Evolutionary conservation across 1,140 invertebrate genomes (phyloP).

Genomic region (Caenorhabditis tropicalis): DNA sequence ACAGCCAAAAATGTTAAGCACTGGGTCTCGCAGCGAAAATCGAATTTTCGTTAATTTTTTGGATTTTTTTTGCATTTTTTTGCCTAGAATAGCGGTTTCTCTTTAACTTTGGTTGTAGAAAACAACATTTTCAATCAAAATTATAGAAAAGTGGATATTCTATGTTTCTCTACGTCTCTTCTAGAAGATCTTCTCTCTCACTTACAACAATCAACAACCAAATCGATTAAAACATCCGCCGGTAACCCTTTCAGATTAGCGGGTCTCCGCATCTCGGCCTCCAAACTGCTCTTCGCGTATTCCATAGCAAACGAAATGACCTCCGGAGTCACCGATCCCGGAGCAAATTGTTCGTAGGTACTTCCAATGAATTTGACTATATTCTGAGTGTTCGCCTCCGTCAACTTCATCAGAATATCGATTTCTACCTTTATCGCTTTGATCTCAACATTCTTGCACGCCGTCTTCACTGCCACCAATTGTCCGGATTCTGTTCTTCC

Average conservation of each 20-base stretch:
- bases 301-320: constrained; percentile 48
- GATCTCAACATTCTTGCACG: neutral
- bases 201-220: constrained; percentile 47
- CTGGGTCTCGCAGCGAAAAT: no score
- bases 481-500: constrained; percentile 24
- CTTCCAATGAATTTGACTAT: constrained; percentile 37
- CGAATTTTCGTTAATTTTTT: no score
- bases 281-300: constrained; percentile 23
- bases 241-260: constrained; percentile 13
- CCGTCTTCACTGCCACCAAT: constrained; percentile 30
- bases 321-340: neutral
- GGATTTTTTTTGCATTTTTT: no score
- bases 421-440: neutral
- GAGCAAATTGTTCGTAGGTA: neutral
- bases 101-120: no score
- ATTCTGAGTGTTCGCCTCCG: neutral
- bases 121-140: no score
- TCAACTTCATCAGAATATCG: constrained; percentile 16
- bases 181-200: no score
- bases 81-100: no score
- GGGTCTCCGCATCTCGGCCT: constrained; percentile 7
- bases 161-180: no score
- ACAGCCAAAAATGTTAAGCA: no score
- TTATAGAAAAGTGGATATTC: no score
- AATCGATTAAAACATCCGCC: constrained; percentile 6